Percentiles rank a stretch among this genome's conserved stretches.
Conservation (phyloP, 1,140 invertebrate species). For the Matsumurasca onukii region DNA sequence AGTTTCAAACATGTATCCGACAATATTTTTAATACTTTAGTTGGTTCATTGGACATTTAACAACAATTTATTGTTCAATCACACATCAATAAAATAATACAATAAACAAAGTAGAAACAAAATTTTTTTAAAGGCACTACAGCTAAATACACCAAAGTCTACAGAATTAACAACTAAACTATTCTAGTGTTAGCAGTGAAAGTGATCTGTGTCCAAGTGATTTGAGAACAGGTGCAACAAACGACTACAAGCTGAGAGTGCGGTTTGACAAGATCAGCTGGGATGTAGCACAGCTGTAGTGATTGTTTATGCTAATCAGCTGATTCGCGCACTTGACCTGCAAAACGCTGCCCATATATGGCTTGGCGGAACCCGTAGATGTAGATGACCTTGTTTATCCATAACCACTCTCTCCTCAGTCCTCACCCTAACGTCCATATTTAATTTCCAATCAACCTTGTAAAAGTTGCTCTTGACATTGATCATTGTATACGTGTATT, state of each 20-base stretch:
- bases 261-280: neutral
- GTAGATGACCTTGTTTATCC: conserved; percentile 1
- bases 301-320: neutral
- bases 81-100: too few relatives aligned
- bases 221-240: neutral
- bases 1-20: too few relatives aligned
- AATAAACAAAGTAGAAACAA: too few relatives aligned
- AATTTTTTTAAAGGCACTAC: too few relatives aligned
- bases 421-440: neutral
- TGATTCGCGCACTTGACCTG: neutral
- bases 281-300: neutral
- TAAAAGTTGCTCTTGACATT: neutral
- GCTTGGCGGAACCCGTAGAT: neutral
- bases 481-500: too few relatives aligned
- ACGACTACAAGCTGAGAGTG: neutral
- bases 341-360: conserved; percentile 16
- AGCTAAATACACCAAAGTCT: too few relatives aligned
- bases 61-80: too few relatives aligned
- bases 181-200: too few relatives aligned
- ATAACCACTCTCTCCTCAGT: neutral
- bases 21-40: too few relatives aligned
- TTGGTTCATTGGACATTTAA: too few relatives aligned
- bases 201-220: conserved; percentile 17
- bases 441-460: neutral
- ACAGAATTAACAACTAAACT: too few relatives aligned